A percentile compares a stretch with the other conserved stretches of the same genome.
These are phyloP conservation scores for Todiramphus saurophagus DNA, from an alignment of 2,113 vertebrate genomes.

Conservation along the genomic window DNA sequence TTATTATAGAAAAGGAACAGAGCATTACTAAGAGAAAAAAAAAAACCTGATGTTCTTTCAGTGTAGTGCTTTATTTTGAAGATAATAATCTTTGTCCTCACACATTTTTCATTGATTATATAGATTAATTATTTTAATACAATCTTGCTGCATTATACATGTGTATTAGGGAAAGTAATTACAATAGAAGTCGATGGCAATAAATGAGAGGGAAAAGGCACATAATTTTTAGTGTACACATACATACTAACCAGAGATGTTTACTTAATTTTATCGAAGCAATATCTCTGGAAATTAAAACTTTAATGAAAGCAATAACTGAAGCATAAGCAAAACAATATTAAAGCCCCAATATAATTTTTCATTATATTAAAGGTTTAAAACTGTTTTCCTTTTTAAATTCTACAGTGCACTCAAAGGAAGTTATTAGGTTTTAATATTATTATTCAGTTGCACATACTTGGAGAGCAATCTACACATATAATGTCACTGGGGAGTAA, in stretches of 20 bases:
- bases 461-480: slow-evolving; percentile 39
- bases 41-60: not conserved
- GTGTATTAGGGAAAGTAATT: slow-evolving; percentile 19
- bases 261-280: slow-evolving; percentile 71
- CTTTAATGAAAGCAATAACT: slow-evolving; percentile 73
- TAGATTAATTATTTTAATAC: slow-evolving; percentile 6
- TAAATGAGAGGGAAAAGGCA: slow-evolving; percentile 42
- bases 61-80: not conserved
- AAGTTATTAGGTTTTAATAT: slow-evolving; percentile 58
- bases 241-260: slow-evolving; percentile 47
- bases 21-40: not conserved
- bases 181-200: slow-evolving; percentile 28
- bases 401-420: slow-evolving; percentile 36
- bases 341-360: slow-evolving; percentile 57
- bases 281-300: slow-evolving; percentile 73
- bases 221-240: slow-evolving; percentile 27
- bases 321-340: slow-evolving; percentile 64
- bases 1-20: not conserved
- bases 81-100: not conserved
- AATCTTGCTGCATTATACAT: not conserved
- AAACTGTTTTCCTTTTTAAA: slow-evolving; percentile 24
- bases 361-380: slow-evolving; percentile 65
- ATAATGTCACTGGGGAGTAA: slow-evolving; percentile 35
- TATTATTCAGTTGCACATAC: slow-evolving; percentile 40
- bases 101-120: not conserved